Evolutionary conservation across 2,888 invertebrate species (phyloP).

Genomic region (Odontocolon sp.): DNA sequence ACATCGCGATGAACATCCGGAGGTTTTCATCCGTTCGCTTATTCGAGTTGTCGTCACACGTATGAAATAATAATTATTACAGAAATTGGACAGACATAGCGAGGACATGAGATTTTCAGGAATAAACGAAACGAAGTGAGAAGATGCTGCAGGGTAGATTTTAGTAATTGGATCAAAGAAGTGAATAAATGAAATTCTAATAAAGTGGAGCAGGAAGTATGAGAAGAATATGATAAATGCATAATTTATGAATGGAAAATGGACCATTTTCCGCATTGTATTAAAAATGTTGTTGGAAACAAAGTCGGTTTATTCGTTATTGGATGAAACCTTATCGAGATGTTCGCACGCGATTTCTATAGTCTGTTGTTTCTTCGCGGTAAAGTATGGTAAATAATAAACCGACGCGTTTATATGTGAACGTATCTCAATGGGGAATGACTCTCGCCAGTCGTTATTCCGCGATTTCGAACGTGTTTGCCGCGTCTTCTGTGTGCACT

Average conservation of each 20-base stretch:
- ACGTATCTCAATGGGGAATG: conserved; percentile 8
- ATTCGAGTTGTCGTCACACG: no score
- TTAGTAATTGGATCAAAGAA: no score
- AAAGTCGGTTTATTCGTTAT: conserved; percentile 2
- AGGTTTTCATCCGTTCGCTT: not conserved
- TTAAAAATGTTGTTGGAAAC: not conserved
- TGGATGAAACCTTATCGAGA: conserved; percentile 40
- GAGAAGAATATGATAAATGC: not conserved
- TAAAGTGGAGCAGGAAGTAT: not conserved
- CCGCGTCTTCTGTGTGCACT: conserved; percentile 40
- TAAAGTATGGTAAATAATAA: conserved; percentile 10
- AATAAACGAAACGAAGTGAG: no score
- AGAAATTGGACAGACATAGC: no score
- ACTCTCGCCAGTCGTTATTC: conserved; percentile 28
- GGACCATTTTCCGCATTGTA: no score
- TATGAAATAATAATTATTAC: not conserved
- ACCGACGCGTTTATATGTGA: not conserved
- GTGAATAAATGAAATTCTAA: not conserved
- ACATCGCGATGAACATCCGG: not conserved
- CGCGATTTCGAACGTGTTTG: conserved; percentile 11
- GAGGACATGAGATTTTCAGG: no score
- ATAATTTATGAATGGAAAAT: conserved; percentile 12
- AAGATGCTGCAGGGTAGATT: no score
- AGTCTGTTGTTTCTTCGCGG: not conserved
- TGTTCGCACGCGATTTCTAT: conserved; percentile 63